Conservation (phyloP, 2,888 invertebrate species). For the Meteorus cinctellus region DNA sequence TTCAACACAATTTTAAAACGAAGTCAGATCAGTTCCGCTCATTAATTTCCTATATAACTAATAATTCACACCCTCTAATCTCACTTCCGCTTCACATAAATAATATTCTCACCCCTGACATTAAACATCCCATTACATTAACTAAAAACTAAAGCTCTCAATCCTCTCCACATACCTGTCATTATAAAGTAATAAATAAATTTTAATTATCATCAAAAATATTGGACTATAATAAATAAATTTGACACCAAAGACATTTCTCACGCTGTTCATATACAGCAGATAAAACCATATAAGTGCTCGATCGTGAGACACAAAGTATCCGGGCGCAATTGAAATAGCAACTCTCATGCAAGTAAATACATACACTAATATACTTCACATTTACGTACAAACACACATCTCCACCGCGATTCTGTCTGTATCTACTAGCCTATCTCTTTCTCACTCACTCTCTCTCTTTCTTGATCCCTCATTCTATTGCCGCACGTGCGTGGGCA, state of each 20-base stretch:
- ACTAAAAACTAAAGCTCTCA: not conserved
- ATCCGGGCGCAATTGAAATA: conserved; percentile 34
- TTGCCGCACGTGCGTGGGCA: conserved; percentile 55
- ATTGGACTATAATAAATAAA: conserved; percentile 36
- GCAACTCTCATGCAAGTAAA: conserved; percentile 3
- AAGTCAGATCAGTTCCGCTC: no score
- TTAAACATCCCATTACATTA: not conserved
- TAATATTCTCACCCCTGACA: not conserved
- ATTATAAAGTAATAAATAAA: not conserved
- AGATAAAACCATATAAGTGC: conserved; percentile 22
- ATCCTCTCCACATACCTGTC: no score
- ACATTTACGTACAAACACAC: not conserved
- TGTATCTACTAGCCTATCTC: not conserved
- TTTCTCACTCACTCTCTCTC: not conserved
- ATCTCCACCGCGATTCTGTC: not conserved
- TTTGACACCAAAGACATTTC: conserved; percentile 28
- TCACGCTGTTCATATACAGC: conserved; percentile 22
- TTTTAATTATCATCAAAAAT: conserved; percentile 18
- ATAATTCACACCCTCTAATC: no score
- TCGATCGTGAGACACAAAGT: conserved; percentile 50
- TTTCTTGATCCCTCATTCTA: conserved; percentile 9
- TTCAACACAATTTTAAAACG: no score
- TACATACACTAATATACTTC: not conserved
- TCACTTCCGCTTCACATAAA: no score
- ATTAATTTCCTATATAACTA: no score